These are phyloP conservation scores for Caenorhabditis doughertyi DNA, from an alignment of 2,888 invertebrate species.

Conservation along the genomic window DNA sequence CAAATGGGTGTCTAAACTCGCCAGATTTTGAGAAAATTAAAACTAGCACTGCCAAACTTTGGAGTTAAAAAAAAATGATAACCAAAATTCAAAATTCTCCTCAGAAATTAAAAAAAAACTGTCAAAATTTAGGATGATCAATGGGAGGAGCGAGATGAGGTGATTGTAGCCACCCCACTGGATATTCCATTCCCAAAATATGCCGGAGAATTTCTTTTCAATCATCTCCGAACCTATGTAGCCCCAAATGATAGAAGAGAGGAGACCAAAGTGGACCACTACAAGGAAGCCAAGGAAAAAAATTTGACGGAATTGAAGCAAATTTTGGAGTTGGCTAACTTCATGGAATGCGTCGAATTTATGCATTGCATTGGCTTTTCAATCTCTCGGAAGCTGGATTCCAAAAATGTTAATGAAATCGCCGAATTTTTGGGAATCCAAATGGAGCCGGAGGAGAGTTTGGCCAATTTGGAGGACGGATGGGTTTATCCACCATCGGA, in stretches of 20 bases:
- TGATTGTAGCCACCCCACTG: neutral
- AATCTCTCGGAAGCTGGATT: neutral
- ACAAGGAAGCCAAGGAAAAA: neutral
- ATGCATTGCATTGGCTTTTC: conserved; percentile 10
- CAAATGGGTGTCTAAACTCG: no score
- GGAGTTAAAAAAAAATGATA: no score
- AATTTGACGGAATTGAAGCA: neutral
- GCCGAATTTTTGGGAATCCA: neutral
- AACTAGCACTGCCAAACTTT: no score
- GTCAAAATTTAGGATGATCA: neutral
- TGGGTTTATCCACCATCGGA: neutral
- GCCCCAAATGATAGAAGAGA: neutral
- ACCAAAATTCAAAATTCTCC: no score
- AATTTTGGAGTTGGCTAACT: neutral
- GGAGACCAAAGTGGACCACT: neutral
- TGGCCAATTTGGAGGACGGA: neutral
- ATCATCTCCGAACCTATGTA: neutral
- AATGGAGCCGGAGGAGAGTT: neutral
- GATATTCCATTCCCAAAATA: neutral
- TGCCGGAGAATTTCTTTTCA: neutral
- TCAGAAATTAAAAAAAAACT: neutral
- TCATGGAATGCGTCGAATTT: conserved; percentile 3
- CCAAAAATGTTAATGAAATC: neutral
- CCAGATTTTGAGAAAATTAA: no score
- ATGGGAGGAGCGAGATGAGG: neutral